Conservation (phyloP, 1,140 invertebrate genomes). For the Drosophila baimaii region DNA sequence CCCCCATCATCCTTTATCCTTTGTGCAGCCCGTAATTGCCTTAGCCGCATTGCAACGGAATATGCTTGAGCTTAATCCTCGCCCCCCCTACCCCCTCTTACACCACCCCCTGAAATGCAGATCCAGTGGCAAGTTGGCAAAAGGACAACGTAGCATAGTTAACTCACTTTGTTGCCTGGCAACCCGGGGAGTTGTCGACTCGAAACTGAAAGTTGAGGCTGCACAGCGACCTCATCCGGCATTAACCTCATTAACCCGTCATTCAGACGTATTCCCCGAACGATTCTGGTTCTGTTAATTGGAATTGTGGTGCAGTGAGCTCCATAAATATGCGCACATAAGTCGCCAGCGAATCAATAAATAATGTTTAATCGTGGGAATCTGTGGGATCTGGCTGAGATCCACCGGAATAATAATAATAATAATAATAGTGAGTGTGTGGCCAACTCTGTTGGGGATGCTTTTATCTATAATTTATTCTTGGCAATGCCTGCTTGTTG, state of each 20-base stretch:
- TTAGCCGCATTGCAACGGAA: constrained; percentile 37
- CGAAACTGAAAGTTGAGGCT: constrained; percentile 31
- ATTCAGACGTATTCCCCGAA: constrained; percentile 25
- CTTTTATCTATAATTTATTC: constrained; percentile 21
- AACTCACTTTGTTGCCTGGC: constrained; percentile 27
- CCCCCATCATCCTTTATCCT: not conserved
- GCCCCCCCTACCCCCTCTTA: not conserved
- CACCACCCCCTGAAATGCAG: constrained; percentile 38
- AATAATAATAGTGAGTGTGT: too few relatives aligned
- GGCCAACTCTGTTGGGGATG: not conserved
- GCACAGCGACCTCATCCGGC: constrained; percentile 27
- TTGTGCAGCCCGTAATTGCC: constrained; percentile 42
- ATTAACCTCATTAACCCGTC: constrained; percentile 44
- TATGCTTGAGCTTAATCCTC: constrained; percentile 6
- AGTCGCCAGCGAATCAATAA: constrained; percentile 38
- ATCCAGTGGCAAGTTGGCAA: constrained; percentile 11
- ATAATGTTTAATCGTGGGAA: constrained; percentile 23
- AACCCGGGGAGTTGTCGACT: constrained; percentile 7
- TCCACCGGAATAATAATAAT: constrained; percentile 1
- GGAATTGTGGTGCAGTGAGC: constrained; percentile 33
- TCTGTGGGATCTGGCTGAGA: constrained; percentile 13
- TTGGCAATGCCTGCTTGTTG: constrained; percentile 2
- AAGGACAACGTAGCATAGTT: constrained; percentile 3
- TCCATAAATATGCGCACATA: constrained; percentile 32
- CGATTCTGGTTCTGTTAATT: constrained; percentile 33